Evolutionary conservation across 2,113 vertebrate genomes (phyloP).

Genomic region (Lophius piscatorius): DNA sequence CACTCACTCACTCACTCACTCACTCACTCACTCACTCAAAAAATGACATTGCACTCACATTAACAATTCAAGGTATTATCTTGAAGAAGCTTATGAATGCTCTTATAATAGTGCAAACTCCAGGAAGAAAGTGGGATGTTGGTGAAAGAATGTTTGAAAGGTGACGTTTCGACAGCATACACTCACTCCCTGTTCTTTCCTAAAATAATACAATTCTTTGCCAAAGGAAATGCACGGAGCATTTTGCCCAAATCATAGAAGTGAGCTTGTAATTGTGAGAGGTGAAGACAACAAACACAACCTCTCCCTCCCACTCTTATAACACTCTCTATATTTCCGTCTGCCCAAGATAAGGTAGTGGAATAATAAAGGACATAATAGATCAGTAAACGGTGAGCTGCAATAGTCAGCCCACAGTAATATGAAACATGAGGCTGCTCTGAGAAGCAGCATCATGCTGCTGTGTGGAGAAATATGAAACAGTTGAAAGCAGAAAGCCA

Average conservation of each 20-base stretch:
- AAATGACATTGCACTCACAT: too few relatives aligned
- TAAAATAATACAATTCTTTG: neutral
- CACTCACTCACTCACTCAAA: neutral
- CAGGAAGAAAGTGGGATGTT: neutral
- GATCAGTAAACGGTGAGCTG: conserved; percentile 44
- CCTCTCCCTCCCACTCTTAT: conserved; percentile 2
- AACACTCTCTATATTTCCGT: conserved; percentile 7
- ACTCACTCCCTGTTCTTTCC: neutral
- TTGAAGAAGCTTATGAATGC: neutral
- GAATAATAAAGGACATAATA: conserved; percentile 55
- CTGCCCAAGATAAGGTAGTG: conserved; percentile 35
- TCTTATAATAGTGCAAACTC: neutral
- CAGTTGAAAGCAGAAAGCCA: conserved; percentile 29
- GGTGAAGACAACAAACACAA: neutral
- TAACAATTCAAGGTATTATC: neutral
- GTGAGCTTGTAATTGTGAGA: conserved; percentile 1
- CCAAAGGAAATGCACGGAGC: neutral
- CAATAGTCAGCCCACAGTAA: conserved; percentile 39
- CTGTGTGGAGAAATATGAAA: conserved; percentile 38
- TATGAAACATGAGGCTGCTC: conserved; percentile 39
- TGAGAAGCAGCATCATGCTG: too few relatives aligned
- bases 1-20: neutral
- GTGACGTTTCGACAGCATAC: neutral
- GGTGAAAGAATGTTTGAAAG: neutral
- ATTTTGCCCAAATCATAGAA: neutral